phyloP scores from a whole-genome alignment of 2,797 vertebrate genomes.

The Sebastes goodei region DNA sequence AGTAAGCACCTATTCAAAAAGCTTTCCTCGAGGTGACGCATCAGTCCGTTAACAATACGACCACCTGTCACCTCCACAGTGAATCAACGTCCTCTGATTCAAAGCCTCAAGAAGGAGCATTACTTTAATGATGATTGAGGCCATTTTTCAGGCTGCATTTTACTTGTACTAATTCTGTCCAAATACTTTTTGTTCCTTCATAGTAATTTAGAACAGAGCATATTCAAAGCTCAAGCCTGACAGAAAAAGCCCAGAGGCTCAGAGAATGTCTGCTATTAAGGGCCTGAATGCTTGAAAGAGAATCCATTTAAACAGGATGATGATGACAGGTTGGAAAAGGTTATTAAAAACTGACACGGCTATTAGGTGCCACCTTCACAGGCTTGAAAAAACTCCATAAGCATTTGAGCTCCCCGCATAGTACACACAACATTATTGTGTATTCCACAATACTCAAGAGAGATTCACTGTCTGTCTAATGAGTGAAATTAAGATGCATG shows the following conservation, averaged over 20 bases:
- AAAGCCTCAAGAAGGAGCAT: not conserved
- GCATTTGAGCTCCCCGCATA: not conserved
- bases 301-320: constrained; percentile 33
- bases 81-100: constrained; percentile 8
- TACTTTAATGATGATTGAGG: constrained; percentile 5
- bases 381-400: not conserved
- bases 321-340: constrained; percentile 36
- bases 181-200: constrained; percentile 8
- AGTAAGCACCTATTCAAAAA: not conserved
- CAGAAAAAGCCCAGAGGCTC: constrained; percentile 23
- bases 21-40: not conserved
- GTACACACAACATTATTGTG: not conserved
- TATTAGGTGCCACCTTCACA: constrained; percentile 17
- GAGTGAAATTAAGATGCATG: not conserved
- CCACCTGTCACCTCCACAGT: constrained; percentile 1
- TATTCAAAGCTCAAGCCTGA: constrained; percentile 12
- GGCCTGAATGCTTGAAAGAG: not conserved
- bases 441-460: not conserved
- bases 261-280: constrained; percentile 17
- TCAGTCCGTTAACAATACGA: not conserved
- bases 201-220: constrained; percentile 7
- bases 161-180: not conserved
- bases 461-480: not conserved
- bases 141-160: constrained; percentile 8
- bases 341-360: constrained; percentile 32